Evolutionary conservation across 2,888 invertebrate genomes (phyloP), one percentile per base, ranked within the genome.

Genomic region (Muschampia plurimacula): DNA sequence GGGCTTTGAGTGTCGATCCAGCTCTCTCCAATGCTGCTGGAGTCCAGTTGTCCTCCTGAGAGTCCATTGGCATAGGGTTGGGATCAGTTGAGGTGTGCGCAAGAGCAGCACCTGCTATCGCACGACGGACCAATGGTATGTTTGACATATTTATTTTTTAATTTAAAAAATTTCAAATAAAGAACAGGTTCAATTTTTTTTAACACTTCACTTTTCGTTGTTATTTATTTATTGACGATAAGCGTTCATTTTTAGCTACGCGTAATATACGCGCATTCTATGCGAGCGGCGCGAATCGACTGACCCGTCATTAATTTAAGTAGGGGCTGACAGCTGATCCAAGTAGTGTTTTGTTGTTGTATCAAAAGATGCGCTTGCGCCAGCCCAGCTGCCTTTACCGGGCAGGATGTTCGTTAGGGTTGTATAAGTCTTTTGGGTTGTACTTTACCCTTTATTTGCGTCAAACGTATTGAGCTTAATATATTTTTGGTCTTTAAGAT

Each of bases 1-100:
- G 80, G 7, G 95, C 95, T 74, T 94, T 95, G 73, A 95, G 83
- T 6, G 95, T 93, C 0, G 92, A 92, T 32, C 95, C 92, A 62
- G 95, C 93, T 75, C 94, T 83, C 79, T 94, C 95, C 75, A 94
- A 84, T 3, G 94, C 93, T 28, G 94, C 93, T 0, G 93, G 93
- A 5, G 93, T 93, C 94, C 93, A 94, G 46, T 93, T 84, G 77
- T 85, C 86, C 80, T 79, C 81, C 67, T 73, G 70, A 22, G 44
- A 63, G 55, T 67, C 67, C 67, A 63, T 67, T 2, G 75, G 74
- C 65, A 72, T 52, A 10, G 78, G 76, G 63, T 72, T 75, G 52
- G 75, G 81, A 46, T 82, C 76, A 2, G 79, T 62, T 5, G 80
- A 75, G 5, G 77, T 77, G 55, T 91, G 89, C 44, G 90, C 89